phyloP scores from a whole-genome alignment of 1,140 invertebrate genomes.

The Scylla paramamosain region DNA sequence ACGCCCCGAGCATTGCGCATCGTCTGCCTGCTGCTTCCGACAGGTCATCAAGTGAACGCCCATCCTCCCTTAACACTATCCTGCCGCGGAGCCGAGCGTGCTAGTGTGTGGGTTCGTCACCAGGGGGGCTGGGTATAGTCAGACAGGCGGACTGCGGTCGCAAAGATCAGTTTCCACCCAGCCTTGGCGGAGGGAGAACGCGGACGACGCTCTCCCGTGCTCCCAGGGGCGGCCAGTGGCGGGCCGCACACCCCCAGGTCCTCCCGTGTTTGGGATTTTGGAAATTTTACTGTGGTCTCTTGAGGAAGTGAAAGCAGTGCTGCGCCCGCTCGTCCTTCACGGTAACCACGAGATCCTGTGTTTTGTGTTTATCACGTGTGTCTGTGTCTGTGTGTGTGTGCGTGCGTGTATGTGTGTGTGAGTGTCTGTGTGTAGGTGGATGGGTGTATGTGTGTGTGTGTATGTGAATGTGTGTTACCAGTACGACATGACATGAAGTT shows the following conservation, averaged over 20 bases:
- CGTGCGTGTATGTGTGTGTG: slow-evolving; percentile 39
- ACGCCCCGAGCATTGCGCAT: neutral
- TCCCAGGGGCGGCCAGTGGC: slow-evolving; percentile 25
- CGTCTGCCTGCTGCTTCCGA: neutral
- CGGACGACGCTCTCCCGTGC: slow-evolving; percentile 44
- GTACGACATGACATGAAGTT: neutral
- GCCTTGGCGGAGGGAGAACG: slow-evolving; percentile 61
- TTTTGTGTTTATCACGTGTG: neutral
- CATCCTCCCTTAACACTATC: neutral
- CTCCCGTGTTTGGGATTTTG: neutral
- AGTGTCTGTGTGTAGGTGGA: slow-evolving; percentile 18
- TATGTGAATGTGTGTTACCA: neutral
- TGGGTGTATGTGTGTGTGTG: slow-evolving; percentile 32
- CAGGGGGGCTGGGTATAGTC: slow-evolving; percentile 50
- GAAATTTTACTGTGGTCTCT: slow-evolving; percentile 1
- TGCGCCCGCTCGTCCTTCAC: neutral
- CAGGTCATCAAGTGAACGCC: neutral
- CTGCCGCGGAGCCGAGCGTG: slow-evolving; percentile 29
- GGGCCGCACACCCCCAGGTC: neutral
- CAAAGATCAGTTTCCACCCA: slow-evolving; percentile 66
- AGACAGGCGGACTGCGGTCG: slow-evolving; percentile 48
- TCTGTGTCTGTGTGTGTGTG: slow-evolving; percentile 47
- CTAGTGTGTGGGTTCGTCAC: slow-evolving; percentile 64
- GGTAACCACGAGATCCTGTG: neutral
- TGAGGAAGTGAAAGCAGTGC: neutral